phyloP scores from a whole-genome alignment of 2,113 vertebrate genomes.

The Gasterosteus aculeatus region DNA sequence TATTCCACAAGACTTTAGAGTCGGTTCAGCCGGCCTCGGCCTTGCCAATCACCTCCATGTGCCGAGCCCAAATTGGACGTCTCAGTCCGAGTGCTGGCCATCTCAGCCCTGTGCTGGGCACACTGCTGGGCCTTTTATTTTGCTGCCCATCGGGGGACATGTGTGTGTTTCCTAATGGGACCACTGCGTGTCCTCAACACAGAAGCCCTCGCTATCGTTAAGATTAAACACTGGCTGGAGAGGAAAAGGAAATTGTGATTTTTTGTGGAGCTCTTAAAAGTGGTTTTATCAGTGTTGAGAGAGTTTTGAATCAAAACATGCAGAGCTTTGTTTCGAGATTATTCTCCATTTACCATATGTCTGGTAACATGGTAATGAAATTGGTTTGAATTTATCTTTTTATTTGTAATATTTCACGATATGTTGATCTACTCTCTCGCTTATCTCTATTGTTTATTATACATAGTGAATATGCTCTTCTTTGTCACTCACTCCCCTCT shows the following conservation, averaged over 20 bases:
- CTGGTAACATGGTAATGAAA: background rate
- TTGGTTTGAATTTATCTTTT: slow-evolving; percentile 5
- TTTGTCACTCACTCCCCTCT: slow-evolving; percentile 67
- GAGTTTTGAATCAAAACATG: slow-evolving; percentile 1
- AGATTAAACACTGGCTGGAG: slow-evolving; percentile 28
- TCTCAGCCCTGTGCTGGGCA: background rate
- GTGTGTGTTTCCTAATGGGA: slow-evolving; percentile 24
- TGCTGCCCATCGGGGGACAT: slow-evolving; percentile 2
- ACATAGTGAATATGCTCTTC: slow-evolving; percentile 67
- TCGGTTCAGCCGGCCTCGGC: background rate
- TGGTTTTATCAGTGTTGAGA: slow-evolving; percentile 4
- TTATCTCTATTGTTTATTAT: slow-evolving; percentile 62
- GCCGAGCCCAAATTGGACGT: slow-evolving; percentile 15
- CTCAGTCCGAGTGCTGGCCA: background rate
- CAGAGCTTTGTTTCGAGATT: slow-evolving; percentile 7
- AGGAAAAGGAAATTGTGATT: slow-evolving; percentile 1
- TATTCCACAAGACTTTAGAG: background rate
- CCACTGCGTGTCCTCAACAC: slow-evolving; percentile 16
- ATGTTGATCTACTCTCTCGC: slow-evolving; percentile 9
- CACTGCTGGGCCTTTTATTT: slow-evolving; percentile 12
- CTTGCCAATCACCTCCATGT: too few relatives aligned
- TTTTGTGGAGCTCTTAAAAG: background rate
- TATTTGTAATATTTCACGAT: slow-evolving; percentile 4
- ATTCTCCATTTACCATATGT: background rate
- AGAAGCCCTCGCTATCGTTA: slow-evolving; percentile 14